Evolutionary conservation across 2,113 vertebrate genomes (phyloP).

Genomic region (Dicaeum eximium): DNA sequence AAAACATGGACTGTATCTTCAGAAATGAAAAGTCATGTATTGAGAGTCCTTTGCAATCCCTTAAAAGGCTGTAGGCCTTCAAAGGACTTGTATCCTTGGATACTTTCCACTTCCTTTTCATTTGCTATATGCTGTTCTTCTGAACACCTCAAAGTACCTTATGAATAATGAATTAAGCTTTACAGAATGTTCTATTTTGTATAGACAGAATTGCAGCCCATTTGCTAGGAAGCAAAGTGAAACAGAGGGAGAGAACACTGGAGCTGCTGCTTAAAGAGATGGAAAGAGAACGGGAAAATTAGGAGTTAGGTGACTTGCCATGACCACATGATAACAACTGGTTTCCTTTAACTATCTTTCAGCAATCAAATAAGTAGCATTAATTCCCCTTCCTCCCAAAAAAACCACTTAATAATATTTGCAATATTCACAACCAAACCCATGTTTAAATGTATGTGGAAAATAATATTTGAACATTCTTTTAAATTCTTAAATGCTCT

Average conservation of each 20-base stretch:
- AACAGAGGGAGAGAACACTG: not conserved
- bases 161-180: conserved; percentile 26
- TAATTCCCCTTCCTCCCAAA: not conserved
- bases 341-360: not conserved
- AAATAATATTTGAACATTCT: not conserved
- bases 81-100: not conserved
- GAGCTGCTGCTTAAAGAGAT: not conserved
- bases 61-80: not conserved
- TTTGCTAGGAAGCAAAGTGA: not conserved
- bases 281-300: not conserved
- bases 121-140: not conserved
- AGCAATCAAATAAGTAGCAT: not conserved
- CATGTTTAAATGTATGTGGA: not conserved
- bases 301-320: not conserved
- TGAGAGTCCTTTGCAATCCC: not conserved
- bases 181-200: not conserved
- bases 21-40: not conserved
- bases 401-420: rapidly evolving
- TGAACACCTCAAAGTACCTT: not conserved
- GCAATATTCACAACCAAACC: not conserved
- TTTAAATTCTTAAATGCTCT: not conserved
- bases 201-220: not conserved
- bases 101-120: not conserved
- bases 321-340: not conserved
- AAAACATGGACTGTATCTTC: not conserved